These are phyloP conservation scores for Himantopus leucocephalus DNA, from an alignment of 2,113 vertebrate genomes.

Conservation along the genomic window DNA sequence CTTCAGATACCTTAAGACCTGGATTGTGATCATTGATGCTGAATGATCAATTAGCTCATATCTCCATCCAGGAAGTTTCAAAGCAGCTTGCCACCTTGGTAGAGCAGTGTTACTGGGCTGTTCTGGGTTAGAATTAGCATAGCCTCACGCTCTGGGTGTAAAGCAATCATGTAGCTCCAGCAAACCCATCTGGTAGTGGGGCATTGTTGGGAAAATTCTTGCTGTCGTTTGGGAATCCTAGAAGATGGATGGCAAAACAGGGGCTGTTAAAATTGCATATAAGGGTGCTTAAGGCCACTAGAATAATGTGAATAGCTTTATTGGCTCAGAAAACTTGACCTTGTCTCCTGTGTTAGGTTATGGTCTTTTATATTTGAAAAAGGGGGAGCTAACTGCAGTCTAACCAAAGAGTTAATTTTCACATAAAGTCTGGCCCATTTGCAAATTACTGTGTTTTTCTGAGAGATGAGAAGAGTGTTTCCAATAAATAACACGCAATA, in stretches of 20 bases:
- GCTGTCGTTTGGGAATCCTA: background rate
- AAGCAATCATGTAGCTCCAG: background rate
- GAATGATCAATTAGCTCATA: rapidly evolving
- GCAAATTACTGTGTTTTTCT: background rate
- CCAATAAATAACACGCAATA: background rate
- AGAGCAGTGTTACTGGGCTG: background rate
- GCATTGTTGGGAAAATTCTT: background rate
- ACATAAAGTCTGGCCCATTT: background rate
- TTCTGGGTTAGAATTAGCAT: background rate
- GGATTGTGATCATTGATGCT: background rate
- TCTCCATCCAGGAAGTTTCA: background rate
- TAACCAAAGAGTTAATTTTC: background rate
- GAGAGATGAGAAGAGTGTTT: background rate
- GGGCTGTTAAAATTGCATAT: background rate
- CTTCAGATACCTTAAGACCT: background rate
- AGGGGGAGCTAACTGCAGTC: background rate
- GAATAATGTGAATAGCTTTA: background rate
- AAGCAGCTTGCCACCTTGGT: background rate
- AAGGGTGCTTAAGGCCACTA: background rate
- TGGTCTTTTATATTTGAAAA: background rate
- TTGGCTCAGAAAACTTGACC: background rate
- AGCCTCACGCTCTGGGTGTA: background rate
- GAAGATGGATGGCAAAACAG: background rate
- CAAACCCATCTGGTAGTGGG: background rate
- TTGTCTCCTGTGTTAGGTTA: background rate